Conservation (phyloP, 1,140 invertebrate species). For the Drosophila fuyamai region DNA sequence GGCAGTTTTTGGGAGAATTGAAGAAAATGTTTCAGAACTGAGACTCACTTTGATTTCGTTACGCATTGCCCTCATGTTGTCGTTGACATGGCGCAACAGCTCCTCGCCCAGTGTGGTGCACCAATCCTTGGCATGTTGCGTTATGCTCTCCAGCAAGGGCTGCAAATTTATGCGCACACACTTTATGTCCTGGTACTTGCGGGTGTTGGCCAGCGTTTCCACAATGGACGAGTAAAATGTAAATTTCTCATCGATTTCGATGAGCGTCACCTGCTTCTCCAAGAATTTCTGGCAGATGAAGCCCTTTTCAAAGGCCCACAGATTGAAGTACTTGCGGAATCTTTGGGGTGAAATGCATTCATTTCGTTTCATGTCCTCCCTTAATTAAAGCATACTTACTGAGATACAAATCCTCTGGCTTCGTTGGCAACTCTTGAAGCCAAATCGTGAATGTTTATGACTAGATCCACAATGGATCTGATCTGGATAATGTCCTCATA, state of each 20-base stretch:
- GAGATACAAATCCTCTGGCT: slow-evolving; percentile 54
- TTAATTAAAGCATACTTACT: slow-evolving; percentile 43
- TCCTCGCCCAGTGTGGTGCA: slow-evolving; percentile 88
- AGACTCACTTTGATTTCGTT: slow-evolving; percentile 84
- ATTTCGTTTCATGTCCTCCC: too few relatives aligned
- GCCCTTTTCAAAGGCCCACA: slow-evolving; percentile 93
- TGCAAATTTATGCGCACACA: slow-evolving; percentile 89
- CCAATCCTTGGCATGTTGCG: slow-evolving; percentile 89
- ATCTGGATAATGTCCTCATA: slow-evolving; percentile 90
- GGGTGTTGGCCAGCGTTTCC: slow-evolving; percentile 88
- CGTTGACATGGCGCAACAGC: slow-evolving; percentile 86
- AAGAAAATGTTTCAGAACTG: slow-evolving; percentile 3
- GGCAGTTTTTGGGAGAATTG: not conserved
- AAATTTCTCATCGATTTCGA: slow-evolving; percentile 93
- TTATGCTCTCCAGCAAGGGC: slow-evolving; percentile 88
- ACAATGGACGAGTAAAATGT: slow-evolving; percentile 92
- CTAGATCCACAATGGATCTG: slow-evolving; percentile 85
- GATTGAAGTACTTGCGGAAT: slow-evolving; percentile 86
- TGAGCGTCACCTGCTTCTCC: slow-evolving; percentile 88
- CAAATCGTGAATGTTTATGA: slow-evolving; percentile 66
- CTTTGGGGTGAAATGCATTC: slow-evolving; percentile 20
- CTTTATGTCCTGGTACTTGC: slow-evolving; percentile 87
- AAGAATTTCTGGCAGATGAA: slow-evolving; percentile 91
- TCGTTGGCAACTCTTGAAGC: slow-evolving; percentile 50
- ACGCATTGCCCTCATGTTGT: slow-evolving; percentile 88